Evolutionary conservation across 2,888 invertebrate species (phyloP).

Genomic region (Drosophila melanocephala): DNA sequence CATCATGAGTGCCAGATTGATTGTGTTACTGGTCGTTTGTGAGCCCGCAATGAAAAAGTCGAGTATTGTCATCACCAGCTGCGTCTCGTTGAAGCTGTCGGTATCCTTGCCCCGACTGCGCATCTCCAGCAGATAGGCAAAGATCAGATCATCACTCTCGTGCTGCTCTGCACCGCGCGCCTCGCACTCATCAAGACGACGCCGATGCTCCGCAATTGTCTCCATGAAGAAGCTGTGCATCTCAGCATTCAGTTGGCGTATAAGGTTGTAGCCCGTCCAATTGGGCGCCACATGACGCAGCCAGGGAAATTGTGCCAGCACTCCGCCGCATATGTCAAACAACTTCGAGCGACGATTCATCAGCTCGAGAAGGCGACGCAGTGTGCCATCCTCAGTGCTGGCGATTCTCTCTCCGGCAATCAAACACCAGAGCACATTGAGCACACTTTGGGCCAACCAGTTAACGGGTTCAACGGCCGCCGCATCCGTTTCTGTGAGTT

Average conservation of each 20-base stretch:
- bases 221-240: conserved; percentile 87
- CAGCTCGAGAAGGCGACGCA: conserved; percentile 86
- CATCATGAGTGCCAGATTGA: conserved; percentile 88
- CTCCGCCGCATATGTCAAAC: conserved; percentile 88
- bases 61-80: conserved; percentile 88
- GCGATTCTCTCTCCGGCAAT: conserved; percentile 86
- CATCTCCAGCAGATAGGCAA: conserved; percentile 88
- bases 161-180: conserved; percentile 85
- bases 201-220: conserved; percentile 87
- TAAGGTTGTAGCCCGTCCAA: conserved; percentile 88
- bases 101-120: conserved; percentile 56
- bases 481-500: conserved; percentile 68
- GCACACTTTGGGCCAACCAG: conserved; percentile 87
- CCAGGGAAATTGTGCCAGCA: conserved; percentile 88
- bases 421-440: conserved; percentile 89
- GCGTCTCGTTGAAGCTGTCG: conserved; percentile 87
- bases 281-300: conserved; percentile 88
- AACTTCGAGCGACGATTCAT: conserved; percentile 86
- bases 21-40: conserved; percentile 88
- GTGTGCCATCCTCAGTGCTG: conserved; percentile 84
- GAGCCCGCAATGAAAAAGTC: conserved; percentile 90
- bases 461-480: conserved; percentile 81
- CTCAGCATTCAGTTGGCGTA: conserved; percentile 87
- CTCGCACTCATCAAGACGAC: conserved; percentile 61
- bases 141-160: conserved; percentile 88